Evolutionary conservation across 2,888 invertebrate genomes (phyloP), one percentile per base, ranked within the genome.

Genomic region (Ditylenchus weischeri): DNA sequence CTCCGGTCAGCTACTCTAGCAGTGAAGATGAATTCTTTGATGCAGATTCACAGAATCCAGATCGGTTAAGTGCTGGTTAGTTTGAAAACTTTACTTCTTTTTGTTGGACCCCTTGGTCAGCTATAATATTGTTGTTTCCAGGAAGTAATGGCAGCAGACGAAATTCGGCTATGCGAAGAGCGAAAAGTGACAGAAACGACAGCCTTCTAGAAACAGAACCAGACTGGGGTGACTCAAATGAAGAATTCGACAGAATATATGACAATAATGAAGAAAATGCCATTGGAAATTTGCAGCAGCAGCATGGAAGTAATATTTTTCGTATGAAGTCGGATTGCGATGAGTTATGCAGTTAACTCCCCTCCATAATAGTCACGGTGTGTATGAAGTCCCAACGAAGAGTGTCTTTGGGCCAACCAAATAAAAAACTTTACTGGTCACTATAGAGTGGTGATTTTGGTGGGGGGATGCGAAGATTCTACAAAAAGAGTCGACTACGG

Each of bases 1-100:
- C 93, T 57, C 91, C 91, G 82, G 91, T 90, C 69, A 94, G 94
- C 0, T 95, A 94, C 85, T 95, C 94, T n/a, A 94, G 93, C 81
- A 93, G 93, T 43, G 95, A 96, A 84, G 85, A 95, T 64, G 84
- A 84, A 49, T 86, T 85, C 76, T 95, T 89, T 84, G 95, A 95
- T 86, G 84, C 84, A 7, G 83, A 84, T 29, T 62, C 65, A 7
- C 57, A 48, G 10, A 64, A 48, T 15, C 29, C 23, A 19, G 59
- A 59, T 59, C 59, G 59, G 10, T 35, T 59, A 19, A 59, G 59
- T 38, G 59, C 59, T 2, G 43, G 43, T 43, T 15, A 43, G 43
- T 43, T 10, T 10, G 8, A 43, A 43, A 43, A 10, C 15, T 43
- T 43, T 43, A 15, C 3, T 43, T 15, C 43, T 15, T 43, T 15